Conservation (phyloP, 2,888 invertebrate species). For the Aricia artaxerxes region DNA sequence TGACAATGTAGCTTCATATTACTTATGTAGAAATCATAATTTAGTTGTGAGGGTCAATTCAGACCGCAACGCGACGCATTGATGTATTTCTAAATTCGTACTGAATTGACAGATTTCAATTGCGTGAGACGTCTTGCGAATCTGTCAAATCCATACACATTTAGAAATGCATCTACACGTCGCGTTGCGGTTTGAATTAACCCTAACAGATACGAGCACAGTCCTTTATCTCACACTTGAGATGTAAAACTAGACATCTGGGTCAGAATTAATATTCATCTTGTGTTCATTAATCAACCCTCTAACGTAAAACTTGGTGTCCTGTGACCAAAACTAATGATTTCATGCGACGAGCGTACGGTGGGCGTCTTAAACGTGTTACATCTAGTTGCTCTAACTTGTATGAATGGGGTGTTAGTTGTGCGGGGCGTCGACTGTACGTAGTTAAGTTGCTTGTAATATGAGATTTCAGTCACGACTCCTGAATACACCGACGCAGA, state of each 20-base stretch:
- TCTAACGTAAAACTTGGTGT: constrained; percentile 21
- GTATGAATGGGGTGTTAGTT: background rate
- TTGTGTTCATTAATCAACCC: background rate
- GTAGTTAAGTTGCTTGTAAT: constrained; percentile 58
- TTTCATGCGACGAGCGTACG: constrained; percentile 26
- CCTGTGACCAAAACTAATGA: constrained; percentile 28
- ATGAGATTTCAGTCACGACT: constrained; percentile 67
- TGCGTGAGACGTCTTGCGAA: too few species aligned
- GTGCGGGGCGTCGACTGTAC: constrained; percentile 37
- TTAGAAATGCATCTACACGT: too few species aligned
- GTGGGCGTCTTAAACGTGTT: constrained; percentile 16
- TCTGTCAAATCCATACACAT: too few species aligned
- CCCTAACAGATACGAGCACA: background rate
- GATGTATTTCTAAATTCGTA: too few species aligned
- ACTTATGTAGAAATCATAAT: too few species aligned
- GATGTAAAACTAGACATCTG: background rate
- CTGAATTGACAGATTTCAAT: too few species aligned
- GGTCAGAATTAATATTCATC: constrained; percentile 11
- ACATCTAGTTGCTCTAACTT: constrained; percentile 8
- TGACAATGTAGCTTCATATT: too few species aligned
- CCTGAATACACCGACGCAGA: constrained; percentile 55
- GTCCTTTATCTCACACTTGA: background rate
- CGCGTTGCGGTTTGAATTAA: too few species aligned
- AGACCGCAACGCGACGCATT: too few species aligned
- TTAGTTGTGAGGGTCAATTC: too few species aligned